Evolutionary conservation across 2,113 vertebrate genomes (phyloP), one percentile per base, ranked within the genome.

Genomic region (Notarius quadriscutis): DNA sequence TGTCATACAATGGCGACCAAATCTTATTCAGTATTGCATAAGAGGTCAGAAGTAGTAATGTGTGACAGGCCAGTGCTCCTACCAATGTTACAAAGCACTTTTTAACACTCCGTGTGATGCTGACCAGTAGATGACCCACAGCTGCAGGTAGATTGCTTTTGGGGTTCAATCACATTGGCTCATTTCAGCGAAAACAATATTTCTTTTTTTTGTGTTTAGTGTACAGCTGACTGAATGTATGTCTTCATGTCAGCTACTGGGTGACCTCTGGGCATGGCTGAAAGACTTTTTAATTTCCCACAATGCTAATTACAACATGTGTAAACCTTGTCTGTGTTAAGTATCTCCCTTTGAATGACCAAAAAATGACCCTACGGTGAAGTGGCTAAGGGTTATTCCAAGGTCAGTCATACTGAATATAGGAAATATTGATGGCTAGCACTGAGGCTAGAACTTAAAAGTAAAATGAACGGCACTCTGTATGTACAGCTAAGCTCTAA

Each of bases 271-370:
- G 25, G 20, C 30, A 81, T 81, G 57, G 57, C 7, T 11, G 55
- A 86, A 84, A 83, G 84, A 63, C 57, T 85, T 27, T 27, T 53
- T 63, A 58, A 87, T 84, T 86, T 83, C 69, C 41, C 25, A 82
- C 79, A 83, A 22, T 51, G 80, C 80, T 83, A 63, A 82, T 87
- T 87, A 74, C 34, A 87, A 83, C 57, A 55, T 53, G 41, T 57
- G 57, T 25, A 75, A 87, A 63, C 10, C 57, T 10, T 60, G 86
- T 58, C 55, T 20, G 79, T 74, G 22, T 7, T 62, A 48, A 82
- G 86, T 50, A 22, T 86, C 75, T 80, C 88, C 58, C 55, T 86
- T 86, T 83, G 65, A 81, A 60, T 87, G 89, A 83, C 89, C 86
- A 30, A 50, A 83, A 63, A 74, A 87, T 87, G 86, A 87, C 86